These are phyloP conservation scores for Tanytarsus gracilentus DNA, from an alignment of 2,888 invertebrate species.

Conservation along the genomic window DNA sequence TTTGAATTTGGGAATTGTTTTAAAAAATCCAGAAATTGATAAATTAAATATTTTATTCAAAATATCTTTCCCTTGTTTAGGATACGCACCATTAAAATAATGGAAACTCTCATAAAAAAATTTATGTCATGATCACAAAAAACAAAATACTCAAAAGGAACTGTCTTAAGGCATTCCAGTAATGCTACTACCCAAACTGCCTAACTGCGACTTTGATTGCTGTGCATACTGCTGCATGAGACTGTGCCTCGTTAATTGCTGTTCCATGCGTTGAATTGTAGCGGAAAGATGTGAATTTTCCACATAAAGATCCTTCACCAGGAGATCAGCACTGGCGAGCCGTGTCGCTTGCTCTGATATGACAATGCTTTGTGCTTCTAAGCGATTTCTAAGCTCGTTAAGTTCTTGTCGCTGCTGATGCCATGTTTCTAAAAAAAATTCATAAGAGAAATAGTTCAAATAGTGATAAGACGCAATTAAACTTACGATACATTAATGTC, in stretches of 20 bases:
- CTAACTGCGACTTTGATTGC: not conserved
- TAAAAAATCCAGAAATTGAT: too few species aligned
- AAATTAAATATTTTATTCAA: too few species aligned
- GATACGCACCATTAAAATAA: too few species aligned
- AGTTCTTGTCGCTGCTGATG: slow-evolving; percentile 43
- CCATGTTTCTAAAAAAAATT: slow-evolving; percentile 40
- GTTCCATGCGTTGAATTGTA: slow-evolving; percentile 44
- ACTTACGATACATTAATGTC: slow-evolving; percentile 54
- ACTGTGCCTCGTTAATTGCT: slow-evolving; percentile 40
- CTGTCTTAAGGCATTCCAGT: slow-evolving; percentile 15
- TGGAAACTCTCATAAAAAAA: not conserved
- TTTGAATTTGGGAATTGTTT: too few species aligned
- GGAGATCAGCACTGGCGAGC: slow-evolving; percentile 61
- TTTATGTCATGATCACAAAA: not conserved
- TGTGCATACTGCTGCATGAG: slow-evolving; percentile 33
- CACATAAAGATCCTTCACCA: slow-evolving; percentile 73
- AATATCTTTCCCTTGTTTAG: too few species aligned
- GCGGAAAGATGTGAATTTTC: slow-evolving; percentile 73
- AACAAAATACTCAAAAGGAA: too few species aligned
- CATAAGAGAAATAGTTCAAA: not conserved
- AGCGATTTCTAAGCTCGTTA: slow-evolving; percentile 45
- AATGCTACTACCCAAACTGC: slow-evolving; percentile 1
- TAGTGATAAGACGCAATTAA: slow-evolving; percentile 11
- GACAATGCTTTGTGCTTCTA: slow-evolving; percentile 44
- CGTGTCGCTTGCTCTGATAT: slow-evolving; percentile 53